Base-by-base conservation (phyloP, 2,888 invertebrate genomes). In the Mesochorus sp. region DNA sequence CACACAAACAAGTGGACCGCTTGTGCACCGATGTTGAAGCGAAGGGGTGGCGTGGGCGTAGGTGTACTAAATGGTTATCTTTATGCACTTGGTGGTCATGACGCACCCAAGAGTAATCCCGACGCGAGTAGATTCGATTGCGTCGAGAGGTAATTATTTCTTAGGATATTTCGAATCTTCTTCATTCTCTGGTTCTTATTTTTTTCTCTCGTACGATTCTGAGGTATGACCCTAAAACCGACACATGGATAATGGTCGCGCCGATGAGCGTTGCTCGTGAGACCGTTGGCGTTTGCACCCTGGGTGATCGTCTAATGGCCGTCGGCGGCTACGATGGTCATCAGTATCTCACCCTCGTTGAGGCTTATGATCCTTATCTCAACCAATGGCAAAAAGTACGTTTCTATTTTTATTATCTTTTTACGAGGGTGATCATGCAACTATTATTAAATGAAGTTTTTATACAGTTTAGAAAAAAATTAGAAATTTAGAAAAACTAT, bases 291-390 rank as follows among this genome's bases (percentile, higher is more conserved):
- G 95, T 97, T 76, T 96, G 97, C 84, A 92, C 97, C 37, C 94
- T 98, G 8, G 98, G 97, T 0, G 96, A 97, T 89, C 93, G 94
- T 83, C 92, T 97, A 71, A 94, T 96, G 57, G 96, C 96, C 39
- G 95, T 96, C 19, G 98, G 98, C 19, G 98, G 98, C 0, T 98
- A 97, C 90, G 97, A 98, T 92, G 98, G 98, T 24, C 95, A 95
- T 86, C 95, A 95, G 84, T 98, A 97, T 90, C 92, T 97, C 51
- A 95, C 95, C 86, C 94, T 95, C 76, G 98, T 97, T 1, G 98
- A 98, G 88, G 95, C 96, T 77, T 98, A 97, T 90, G 97, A 98
- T 91, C 95, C 97, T 0, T 95, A 95, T 88, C 92, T 93, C 1
- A 95, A 96, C 91, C 94, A 95, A 88, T 97, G 96, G 96, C 91